phyloP scores from a whole-genome alignment of 2,113 vertebrate species.

The Vidua macroura region DNA sequence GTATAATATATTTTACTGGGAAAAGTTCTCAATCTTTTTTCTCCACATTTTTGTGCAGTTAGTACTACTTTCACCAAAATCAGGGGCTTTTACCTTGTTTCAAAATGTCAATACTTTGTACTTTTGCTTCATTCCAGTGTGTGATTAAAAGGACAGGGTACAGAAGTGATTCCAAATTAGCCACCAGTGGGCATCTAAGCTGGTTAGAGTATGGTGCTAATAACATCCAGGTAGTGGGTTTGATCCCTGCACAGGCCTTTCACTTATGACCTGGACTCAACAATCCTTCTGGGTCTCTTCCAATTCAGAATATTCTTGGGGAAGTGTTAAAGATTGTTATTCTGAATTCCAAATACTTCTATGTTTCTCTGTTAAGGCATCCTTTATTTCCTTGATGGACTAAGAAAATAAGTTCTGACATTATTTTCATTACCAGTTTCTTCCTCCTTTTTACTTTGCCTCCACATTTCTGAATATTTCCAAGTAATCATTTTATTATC shows the following conservation, averaged over 20 bases:
- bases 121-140: not conserved
- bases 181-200: not conserved
- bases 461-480: not conserved
- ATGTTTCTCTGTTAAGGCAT: not conserved
- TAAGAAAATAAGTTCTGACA: not conserved
- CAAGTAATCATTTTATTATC: not conserved
- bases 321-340: not conserved
- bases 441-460: not conserved
- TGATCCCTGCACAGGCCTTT: not conserved
- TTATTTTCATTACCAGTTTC: not conserved
- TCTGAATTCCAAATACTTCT: not conserved
- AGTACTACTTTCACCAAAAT: not conserved
- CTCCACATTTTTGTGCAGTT: not conserved
- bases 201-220: not conserved
- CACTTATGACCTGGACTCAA: not conserved
- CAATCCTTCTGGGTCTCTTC: not conserved
- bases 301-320: not conserved
- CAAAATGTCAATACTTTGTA: not conserved
- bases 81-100: not conserved
- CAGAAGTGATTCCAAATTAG: not conserved
- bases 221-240: not conserved
- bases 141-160: not conserved
- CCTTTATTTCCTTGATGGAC: not conserved
- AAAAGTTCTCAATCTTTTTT: not conserved
- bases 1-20: not conserved